Evolutionary conservation across 2,888 invertebrate species (phyloP).

Genomic region (Dynastes hyllus): DNA sequence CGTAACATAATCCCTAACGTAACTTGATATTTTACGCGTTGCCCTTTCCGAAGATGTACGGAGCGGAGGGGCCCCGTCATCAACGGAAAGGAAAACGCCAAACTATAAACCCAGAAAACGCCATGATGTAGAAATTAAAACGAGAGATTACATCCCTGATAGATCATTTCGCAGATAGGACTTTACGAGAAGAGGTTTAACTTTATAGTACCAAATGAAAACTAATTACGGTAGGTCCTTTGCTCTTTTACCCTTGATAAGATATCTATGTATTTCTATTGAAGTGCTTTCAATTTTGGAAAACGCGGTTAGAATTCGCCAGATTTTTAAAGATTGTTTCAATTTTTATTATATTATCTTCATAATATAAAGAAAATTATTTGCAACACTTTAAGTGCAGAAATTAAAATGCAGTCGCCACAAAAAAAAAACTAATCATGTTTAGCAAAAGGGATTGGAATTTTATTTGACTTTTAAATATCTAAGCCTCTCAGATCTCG

Average conservation of each 20-base stretch:
- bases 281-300: no score
- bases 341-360: no score
- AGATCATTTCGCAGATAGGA: slow-evolving; percentile 21
- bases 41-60: background rate
- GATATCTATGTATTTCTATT: background rate
- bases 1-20: slow-evolving; percentile 2
- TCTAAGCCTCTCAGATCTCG: no score
- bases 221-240: background rate
- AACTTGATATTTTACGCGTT: slow-evolving; percentile 13
- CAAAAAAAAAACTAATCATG: no score
- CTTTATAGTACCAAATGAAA: slow-evolving; percentile 31
- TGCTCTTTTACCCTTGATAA: background rate
- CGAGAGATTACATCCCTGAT: slow-evolving; percentile 29
- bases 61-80: background rate
- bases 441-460: no score
- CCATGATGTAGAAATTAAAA: slow-evolving; percentile 32
- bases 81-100: background rate
- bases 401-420: no score
- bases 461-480: no score
- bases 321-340: no score
- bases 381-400: no score
- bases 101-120: slow-evolving; percentile 32
- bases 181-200: slow-evolving; percentile 31
- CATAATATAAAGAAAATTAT: no score
- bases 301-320: no score